These are phyloP conservation scores for Mythimna ferrago DNA, from an alignment of 2,888 invertebrate species.

Conservation along the genomic window DNA sequence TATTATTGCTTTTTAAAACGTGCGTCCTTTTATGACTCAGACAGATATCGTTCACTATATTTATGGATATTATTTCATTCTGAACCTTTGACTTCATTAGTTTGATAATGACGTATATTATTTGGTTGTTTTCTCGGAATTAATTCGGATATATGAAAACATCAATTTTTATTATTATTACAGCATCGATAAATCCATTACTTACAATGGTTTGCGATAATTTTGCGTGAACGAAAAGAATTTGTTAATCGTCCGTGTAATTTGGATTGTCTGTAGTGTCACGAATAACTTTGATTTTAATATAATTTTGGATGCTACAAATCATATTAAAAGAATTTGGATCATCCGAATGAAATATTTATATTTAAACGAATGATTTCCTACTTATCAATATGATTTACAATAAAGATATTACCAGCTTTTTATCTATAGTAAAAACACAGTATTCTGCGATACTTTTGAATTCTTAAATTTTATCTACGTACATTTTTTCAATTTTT, in stretches of 20 bases:
- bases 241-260: constrained; percentile 24
- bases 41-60: background rate
- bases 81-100: constrained; percentile 35
- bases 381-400: background rate
- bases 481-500: background rate
- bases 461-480: background rate
- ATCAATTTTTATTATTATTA: constrained; percentile 26
- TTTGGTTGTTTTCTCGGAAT: constrained; percentile 16
- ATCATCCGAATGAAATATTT: background rate
- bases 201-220: constrained; percentile 14
- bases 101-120: constrained; percentile 2
- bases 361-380: background rate
- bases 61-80: constrained; percentile 20
- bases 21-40: constrained; percentile 13
- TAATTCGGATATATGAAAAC: constrained; percentile 3
- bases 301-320: constrained; percentile 5
- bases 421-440: background rate
- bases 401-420: background rate
- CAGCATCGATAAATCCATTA: constrained; percentile 12
- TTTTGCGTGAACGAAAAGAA: constrained; percentile 40
- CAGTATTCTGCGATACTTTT: background rate
- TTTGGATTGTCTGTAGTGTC: constrained; percentile 8
- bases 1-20: background rate
- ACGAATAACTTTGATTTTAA: constrained; percentile 12
- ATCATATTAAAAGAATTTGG: constrained; percentile 2